Percentiles rank a stretch among this genome's conserved stretches.
phyloP scores from a whole-genome alignment of 2,113 vertebrate species.

The Anolis sagrei region DNA sequence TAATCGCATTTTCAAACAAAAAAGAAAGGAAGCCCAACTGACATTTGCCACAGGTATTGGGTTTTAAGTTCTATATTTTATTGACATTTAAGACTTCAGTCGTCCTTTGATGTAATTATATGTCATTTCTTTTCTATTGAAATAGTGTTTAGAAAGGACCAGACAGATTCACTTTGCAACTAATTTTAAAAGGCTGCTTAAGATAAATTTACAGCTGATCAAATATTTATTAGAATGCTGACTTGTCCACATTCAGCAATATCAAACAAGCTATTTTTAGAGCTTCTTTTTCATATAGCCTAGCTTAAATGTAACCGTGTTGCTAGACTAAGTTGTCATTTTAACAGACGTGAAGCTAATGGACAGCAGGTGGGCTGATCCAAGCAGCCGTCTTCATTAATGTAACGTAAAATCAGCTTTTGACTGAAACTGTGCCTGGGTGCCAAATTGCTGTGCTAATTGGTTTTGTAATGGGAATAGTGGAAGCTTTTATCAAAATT shows the following conservation, averaged over 20 bases:
- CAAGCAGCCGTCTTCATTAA: background rate
- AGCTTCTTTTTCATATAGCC: background rate
- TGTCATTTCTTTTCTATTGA: background rate
- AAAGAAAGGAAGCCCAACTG: background rate
- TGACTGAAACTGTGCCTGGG: background rate
- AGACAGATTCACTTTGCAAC: background rate
- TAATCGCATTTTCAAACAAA: background rate
- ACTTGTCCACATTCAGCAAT: background rate
- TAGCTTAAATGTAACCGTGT: background rate
- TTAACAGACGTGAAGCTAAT: background rate
- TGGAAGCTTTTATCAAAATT: background rate
- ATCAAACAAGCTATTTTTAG: background rate
- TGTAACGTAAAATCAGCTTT: background rate
- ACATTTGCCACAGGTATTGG: background rate
- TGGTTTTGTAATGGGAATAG: background rate
- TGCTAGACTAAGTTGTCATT: background rate
- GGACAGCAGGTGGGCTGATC: background rate
- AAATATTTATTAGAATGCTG: background rate
- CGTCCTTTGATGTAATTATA: background rate
- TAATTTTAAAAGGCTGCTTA: background rate
- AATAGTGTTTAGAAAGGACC: background rate
- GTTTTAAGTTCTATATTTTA: background rate
- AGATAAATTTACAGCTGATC: background rate
- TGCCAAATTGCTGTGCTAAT: fast-evolving
- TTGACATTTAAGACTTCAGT: background rate